Evolutionary conservation across 2,797 vertebrate species (phyloP).

Genomic region (Oreochromis grahami): DNA sequence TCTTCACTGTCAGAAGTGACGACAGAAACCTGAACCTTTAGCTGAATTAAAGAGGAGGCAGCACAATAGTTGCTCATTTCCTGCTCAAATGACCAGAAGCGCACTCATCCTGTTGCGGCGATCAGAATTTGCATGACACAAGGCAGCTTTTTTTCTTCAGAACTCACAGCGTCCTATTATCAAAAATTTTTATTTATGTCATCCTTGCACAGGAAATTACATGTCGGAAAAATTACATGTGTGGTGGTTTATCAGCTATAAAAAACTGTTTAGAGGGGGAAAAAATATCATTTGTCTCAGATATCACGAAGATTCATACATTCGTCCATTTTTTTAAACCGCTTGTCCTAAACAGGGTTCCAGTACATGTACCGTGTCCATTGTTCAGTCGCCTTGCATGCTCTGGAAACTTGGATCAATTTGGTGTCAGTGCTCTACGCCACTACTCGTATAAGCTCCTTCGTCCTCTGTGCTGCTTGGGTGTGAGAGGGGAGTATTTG

Average conservation of each 20-base stretch:
- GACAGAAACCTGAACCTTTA: conserved; percentile 68
- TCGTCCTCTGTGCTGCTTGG: conserved; percentile 2
- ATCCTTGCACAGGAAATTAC: conserved; percentile 4
- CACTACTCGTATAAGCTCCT: conserved; percentile 5
- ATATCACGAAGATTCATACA: background rate
- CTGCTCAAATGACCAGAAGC: conserved; percentile 47
- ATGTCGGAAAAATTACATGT: background rate
- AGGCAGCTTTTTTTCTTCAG: background rate
- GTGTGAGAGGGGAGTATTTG: conserved; percentile 47
- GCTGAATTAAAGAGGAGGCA: conserved; percentile 52
- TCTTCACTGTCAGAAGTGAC: conserved; percentile 43
- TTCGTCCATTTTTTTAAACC: background rate
- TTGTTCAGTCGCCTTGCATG: background rate
- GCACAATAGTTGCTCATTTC: conserved; percentile 64
- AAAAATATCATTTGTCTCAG: background rate
- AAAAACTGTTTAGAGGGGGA: background rate
- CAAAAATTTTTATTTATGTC: background rate
- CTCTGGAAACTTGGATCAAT: background rate
- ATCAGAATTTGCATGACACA: conserved; percentile 32
- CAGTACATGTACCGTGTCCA: background rate
- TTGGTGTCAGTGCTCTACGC: background rate
- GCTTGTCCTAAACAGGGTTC: background rate
- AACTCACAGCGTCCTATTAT: background rate
- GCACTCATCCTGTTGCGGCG: conserved; percentile 12
- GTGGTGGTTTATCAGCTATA: background rate